A percentile compares a stretch with the other conserved stretches of the same genome.
Conservation (phyloP, 1,140 invertebrate genomes). For the Heterodera carotae region DNA sequence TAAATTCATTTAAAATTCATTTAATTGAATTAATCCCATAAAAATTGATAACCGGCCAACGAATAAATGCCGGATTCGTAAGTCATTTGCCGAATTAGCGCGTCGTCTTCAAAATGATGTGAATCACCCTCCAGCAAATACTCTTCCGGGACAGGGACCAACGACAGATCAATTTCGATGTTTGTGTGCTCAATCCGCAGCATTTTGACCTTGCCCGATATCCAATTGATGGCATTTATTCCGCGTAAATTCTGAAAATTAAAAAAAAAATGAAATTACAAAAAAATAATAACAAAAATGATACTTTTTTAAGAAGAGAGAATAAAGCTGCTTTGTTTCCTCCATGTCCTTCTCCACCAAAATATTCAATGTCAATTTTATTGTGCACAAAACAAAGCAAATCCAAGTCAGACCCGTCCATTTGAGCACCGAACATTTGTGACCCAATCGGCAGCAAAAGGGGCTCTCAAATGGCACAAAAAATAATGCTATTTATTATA, state of each 20-base stretch:
- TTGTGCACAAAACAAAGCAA: neutral
- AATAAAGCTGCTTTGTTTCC: neutral
- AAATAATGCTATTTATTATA: neutral
- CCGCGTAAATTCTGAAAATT: neutral
- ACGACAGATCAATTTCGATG: neutral
- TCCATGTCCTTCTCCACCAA: too few species aligned
- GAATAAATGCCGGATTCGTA: constrained; percentile 1
- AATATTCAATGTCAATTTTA: neutral
- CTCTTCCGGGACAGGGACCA: neutral
- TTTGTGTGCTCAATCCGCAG: neutral
- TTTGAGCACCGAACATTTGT: neutral
- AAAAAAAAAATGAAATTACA: neutral
- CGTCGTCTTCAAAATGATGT: neutral
- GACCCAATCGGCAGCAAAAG: neutral
- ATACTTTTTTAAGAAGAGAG: neutral
- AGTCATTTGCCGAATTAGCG: neutral
- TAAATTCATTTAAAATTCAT: neutral
- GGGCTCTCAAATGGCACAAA: neutral
- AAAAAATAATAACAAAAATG: neutral
- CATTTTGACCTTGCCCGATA: neutral
- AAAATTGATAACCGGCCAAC: neutral
- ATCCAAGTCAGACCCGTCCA: neutral
- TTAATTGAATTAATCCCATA: neutral
- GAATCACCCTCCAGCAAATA: neutral
- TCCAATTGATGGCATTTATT: neutral